phyloP scores from a whole-genome alignment of 2,888 invertebrate genomes.

The Epirrita christyi region DNA sequence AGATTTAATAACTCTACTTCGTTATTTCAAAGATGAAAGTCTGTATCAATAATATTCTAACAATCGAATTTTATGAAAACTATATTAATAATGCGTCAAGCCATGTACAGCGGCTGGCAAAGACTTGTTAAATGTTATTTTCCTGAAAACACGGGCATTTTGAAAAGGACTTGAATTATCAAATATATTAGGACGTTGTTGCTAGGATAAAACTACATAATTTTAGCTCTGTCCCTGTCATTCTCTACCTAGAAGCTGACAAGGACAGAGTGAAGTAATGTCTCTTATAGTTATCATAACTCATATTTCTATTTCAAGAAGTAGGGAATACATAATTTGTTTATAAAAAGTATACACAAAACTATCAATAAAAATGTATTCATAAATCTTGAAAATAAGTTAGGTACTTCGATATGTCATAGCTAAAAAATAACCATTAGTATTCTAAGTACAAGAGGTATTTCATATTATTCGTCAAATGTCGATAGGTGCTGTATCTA shows the following conservation, averaged over 20 bases:
- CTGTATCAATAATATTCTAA: neutral
- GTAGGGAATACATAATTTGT: too few relatives aligned
- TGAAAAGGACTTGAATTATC: too few relatives aligned
- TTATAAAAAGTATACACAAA: too few relatives aligned
- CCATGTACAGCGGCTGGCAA: conserved; percentile 17
- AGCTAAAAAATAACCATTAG: conserved; percentile 28
- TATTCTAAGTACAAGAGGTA: conserved; percentile 36
- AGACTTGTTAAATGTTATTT: conserved; percentile 17
- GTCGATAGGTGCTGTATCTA: neutral
- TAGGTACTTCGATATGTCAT: conserved; percentile 27
- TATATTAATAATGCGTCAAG: conserved; percentile 3
- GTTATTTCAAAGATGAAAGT: too few relatives aligned
- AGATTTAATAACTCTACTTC: too few relatives aligned
- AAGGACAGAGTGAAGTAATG: too few relatives aligned
- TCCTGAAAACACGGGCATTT: conserved; percentile 14
- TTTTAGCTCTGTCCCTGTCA: too few relatives aligned
- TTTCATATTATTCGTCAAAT: conserved; percentile 7
- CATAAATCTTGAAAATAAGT: conserved; percentile 5
- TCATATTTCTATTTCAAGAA: too few relatives aligned
- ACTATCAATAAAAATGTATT: too few relatives aligned
- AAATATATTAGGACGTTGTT: neutral
- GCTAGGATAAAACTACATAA: too few relatives aligned
- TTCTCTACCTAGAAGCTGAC: too few relatives aligned
- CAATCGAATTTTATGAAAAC: neutral
- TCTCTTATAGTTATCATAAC: too few relatives aligned